phyloP scores from a whole-genome alignment of 2,797 vertebrate species.

The Danio kyathit region DNA sequence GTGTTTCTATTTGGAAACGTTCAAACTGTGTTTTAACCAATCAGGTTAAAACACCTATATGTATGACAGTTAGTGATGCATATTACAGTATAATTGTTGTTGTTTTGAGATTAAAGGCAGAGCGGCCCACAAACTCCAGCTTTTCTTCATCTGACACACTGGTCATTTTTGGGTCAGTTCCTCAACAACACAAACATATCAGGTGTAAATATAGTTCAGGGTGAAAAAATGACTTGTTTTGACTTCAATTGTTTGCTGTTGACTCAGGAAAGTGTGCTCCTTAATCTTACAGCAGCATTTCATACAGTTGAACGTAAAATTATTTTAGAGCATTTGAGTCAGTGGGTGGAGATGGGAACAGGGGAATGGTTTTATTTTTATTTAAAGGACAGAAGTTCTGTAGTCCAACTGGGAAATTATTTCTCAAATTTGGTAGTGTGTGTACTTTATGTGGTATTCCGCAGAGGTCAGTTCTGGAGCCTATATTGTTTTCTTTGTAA shows the following conservation, averaged over 20 bases:
- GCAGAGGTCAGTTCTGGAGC: not conserved
- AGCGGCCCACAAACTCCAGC: no score
- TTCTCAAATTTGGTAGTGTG: not conserved
- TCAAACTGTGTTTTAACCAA: no score
- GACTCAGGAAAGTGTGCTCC: not conserved
- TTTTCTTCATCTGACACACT: no score
- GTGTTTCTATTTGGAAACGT: no score
- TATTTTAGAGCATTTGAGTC: not conserved
- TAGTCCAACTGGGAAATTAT: not conserved
- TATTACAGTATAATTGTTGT: no score
- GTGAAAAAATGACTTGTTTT: not conserved
- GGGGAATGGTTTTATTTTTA: not conserved
- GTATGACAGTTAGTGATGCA: no score
- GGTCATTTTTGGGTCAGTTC: no score
- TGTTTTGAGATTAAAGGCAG: no score
- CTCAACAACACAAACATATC: no score
- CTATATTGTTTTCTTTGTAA: not conserved
- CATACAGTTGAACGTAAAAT: not conserved
- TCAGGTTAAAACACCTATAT: no score
- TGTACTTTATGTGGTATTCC: slow-evolving; percentile 7
- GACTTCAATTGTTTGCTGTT: not conserved
- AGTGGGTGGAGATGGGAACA: not conserved
- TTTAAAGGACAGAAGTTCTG: not conserved
- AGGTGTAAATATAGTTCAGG: not conserved
- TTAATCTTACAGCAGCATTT: not conserved